Conservation (phyloP, 2,888 invertebrate species). For the Rhimphoctona megacephalus region DNA sequence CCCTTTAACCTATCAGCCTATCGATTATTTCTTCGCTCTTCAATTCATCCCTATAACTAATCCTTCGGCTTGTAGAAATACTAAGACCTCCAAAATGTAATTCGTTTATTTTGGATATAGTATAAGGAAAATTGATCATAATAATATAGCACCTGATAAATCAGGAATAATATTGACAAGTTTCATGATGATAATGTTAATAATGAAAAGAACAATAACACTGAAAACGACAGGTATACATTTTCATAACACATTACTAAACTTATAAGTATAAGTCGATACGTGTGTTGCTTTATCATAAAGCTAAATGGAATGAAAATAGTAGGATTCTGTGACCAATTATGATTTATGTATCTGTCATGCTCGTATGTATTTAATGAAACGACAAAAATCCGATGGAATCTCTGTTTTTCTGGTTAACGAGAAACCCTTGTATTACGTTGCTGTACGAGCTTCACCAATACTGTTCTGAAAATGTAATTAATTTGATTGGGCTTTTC, state of each 20-base stretch:
- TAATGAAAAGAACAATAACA: too few species aligned
- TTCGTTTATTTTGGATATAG: too few species aligned
- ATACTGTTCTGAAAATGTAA: constrained; percentile 46
- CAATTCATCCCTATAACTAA: constrained; percentile 1
- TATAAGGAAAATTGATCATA: too few species aligned
- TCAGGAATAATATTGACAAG: too few species aligned
- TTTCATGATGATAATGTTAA: too few species aligned
- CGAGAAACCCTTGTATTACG: constrained; percentile 3
- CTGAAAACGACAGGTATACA: too few species aligned
- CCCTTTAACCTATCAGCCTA: constrained; percentile 19
- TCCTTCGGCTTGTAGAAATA: not conserved
- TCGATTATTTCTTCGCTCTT: constrained; percentile 30
- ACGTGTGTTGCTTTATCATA: constrained; percentile 17
- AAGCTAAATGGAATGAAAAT: not conserved
- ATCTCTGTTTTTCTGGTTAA: constrained; percentile 36
- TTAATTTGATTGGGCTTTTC: constrained; percentile 61
- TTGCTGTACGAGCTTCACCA: constrained; percentile 54
- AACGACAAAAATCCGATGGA: not conserved
- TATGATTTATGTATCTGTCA: constrained; percentile 2
- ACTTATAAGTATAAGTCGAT: not conserved
- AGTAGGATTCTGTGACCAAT: constrained; percentile 7
- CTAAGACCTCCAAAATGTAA: too few species aligned
- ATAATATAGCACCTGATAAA: too few species aligned
- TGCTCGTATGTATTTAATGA: constrained; percentile 15
- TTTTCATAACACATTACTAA: not conserved